Base-by-base conservation (phyloP, 2,113 vertebrate species). In the Anarrhichthys ocellatus region DNA sequence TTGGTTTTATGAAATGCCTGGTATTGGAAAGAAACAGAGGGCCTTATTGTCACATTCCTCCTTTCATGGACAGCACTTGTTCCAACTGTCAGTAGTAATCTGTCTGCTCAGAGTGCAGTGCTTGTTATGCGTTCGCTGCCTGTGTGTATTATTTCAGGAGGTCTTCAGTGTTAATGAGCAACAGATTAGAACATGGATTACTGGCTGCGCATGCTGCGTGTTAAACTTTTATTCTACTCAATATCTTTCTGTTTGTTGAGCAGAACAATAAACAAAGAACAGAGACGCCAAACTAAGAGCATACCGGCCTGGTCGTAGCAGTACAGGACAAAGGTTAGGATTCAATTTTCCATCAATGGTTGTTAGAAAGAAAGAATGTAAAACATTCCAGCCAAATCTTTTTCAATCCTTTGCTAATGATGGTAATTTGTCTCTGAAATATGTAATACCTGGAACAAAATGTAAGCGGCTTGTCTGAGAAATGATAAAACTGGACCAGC, bases 1-100 rank as follows among this genome's bases (percentile, higher is more conserved):
- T 96, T 97, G 90, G 95, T 94, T 90, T 93, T 97, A 83, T 95
- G 95, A 87, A 97, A 97, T 27, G 95, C 96, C 97, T 98, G 70
- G 78, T 13, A 67, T 73, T 58, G 3, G 56, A 76, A 63, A 78
- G 40, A 83, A 78, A 89, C 46, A 88, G 11, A 67, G 24, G 27
- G 36, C 4, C n/a, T 68, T 34, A 48, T 22, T 5, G 52, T 82
- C n/a, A 82, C 32, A 71, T 42, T 38, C 9, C 56, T 56, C 9
- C 2, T 65, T 76, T 50, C 62, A 69, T 34, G 20, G n/a, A 56
- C 52, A 46, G 65, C 38, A 18, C 20, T 20, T 56, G 40, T 32
- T 61, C 24, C 8, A 48, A 61, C 44, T 44, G 66, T 76, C 68
- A 84, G 58, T 81, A 73, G 71, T 61, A 69, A 61, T 79, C 32